Percentiles rank a stretch among this genome's conserved stretches.
phyloP scores from a whole-genome alignment of 2,797 vertebrate species.

The Salarias fasciatus region DNA sequence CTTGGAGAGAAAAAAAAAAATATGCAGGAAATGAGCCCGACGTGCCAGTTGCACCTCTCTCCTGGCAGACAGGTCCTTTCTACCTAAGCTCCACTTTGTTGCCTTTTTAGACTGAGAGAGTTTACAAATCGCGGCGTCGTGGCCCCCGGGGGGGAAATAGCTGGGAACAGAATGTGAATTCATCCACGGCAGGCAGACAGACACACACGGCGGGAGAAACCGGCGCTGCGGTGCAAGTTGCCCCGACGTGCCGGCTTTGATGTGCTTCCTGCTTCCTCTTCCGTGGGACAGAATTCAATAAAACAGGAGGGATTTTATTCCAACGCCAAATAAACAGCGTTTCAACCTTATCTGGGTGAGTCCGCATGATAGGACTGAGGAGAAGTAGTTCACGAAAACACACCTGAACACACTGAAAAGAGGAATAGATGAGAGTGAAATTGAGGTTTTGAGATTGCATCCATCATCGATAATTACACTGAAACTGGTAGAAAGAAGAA shows the following conservation, averaged over 20 bases:
- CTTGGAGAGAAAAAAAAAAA: slow-evolving; percentile 46
- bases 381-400: no score
- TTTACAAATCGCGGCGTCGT: slow-evolving; percentile 42
- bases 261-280: slow-evolving; percentile 33
- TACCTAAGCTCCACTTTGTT: slow-evolving; percentile 53
- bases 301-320: not conserved
- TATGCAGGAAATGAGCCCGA: slow-evolving; percentile 59
- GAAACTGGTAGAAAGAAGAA: no score
- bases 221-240: slow-evolving; percentile 26
- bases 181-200: slow-evolving; percentile 35
- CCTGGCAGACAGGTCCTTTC: slow-evolving; percentile 15
- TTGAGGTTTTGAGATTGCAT: no score
- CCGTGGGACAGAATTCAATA: slow-evolving; percentile 3
- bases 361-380: not conserved
- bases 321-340: no score
- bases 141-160: slow-evolving; percentile 27
- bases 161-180: slow-evolving; percentile 70
- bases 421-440: no score
- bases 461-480: no score
- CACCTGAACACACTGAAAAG: no score
- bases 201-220: slow-evolving; percentile 16
- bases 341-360: slow-evolving; percentile 10
- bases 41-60: slow-evolving; percentile 20
- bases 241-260: slow-evolving; percentile 33
- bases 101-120: slow-evolving; percentile 46